These are phyloP conservation scores for Cyphomyrmex costatus DNA, from an alignment of 1,140 invertebrate genomes.

Conservation along the genomic window DNA sequence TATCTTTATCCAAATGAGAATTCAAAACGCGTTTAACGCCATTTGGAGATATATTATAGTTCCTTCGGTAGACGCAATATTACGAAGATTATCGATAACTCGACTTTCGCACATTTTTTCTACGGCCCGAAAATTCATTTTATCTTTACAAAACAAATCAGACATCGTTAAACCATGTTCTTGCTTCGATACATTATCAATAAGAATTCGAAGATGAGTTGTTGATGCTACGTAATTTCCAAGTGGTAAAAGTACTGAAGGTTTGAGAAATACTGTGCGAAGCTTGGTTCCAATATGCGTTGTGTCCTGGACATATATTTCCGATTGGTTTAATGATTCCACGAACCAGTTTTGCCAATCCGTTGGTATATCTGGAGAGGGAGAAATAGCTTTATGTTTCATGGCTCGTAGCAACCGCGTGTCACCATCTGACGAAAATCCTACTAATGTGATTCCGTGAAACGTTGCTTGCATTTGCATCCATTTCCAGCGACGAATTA, in stretches of 20 bases:
- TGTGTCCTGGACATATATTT: background rate
- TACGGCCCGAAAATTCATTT: too few species aligned
- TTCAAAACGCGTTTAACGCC: too few species aligned
- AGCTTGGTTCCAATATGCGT: background rate
- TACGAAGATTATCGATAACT: too few species aligned
- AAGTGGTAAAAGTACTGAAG: background rate
- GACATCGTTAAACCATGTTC: too few species aligned
- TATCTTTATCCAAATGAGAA: too few species aligned
- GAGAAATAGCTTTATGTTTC: background rate
- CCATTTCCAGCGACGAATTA: background rate
- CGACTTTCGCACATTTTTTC: too few species aligned
- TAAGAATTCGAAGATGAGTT: too few species aligned
- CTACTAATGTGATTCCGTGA: background rate
- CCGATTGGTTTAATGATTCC: background rate
- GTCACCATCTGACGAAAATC: background rate
- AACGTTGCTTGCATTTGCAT: background rate
- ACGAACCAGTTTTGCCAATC: background rate
- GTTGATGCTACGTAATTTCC: background rate
- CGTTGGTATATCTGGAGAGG: background rate
- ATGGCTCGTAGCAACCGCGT: background rate
- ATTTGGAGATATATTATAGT: too few species aligned
- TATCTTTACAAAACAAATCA: too few species aligned
- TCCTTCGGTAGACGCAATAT: too few species aligned
- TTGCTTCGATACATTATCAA: too few species aligned
- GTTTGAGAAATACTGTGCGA: background rate